Evolutionary conservation across 1,140 invertebrate genomes (phyloP).

Genomic region (Heliconius nattereri): DNA sequence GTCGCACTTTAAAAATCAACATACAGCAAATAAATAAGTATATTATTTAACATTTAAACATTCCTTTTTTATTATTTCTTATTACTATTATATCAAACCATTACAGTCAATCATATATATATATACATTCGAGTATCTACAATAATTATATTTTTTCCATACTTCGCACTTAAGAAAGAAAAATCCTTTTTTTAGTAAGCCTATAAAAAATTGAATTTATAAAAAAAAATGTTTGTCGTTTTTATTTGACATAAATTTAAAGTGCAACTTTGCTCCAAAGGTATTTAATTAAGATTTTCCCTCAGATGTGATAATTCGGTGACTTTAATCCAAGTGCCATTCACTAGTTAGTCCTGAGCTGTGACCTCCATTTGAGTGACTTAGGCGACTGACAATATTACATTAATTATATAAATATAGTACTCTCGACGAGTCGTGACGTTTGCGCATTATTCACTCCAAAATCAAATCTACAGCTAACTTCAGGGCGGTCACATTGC

Average conservation of each 20-base stretch:
- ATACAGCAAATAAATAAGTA: neutral
- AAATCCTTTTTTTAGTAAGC: too few species aligned
- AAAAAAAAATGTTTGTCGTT: neutral
- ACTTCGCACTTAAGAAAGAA: too few species aligned
- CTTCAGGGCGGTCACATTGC: neutral
- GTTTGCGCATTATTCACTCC: too few species aligned
- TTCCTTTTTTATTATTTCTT: neutral
- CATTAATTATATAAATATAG: neutral
- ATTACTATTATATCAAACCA: neutral
- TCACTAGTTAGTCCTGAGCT: constrained; percentile 30
- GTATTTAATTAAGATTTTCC: constrained; percentile 29
- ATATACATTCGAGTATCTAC: too few species aligned
- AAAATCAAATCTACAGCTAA: too few species aligned
- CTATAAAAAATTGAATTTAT: too few species aligned
- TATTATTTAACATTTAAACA: too few species aligned
- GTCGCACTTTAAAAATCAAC: neutral
- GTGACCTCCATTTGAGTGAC: constrained; percentile 1
- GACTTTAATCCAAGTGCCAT: constrained; percentile 43
- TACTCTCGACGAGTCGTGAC: too few species aligned
- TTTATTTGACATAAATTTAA: neutral
- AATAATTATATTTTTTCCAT: too few species aligned
- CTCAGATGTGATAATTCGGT: constrained; percentile 42
- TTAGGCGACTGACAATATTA: constrained; percentile 32
- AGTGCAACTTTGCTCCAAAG: neutral
- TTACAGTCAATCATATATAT: neutral